phyloP scores from a whole-genome alignment of 2,113 vertebrate species.

The Myotis brandtii region DNA sequence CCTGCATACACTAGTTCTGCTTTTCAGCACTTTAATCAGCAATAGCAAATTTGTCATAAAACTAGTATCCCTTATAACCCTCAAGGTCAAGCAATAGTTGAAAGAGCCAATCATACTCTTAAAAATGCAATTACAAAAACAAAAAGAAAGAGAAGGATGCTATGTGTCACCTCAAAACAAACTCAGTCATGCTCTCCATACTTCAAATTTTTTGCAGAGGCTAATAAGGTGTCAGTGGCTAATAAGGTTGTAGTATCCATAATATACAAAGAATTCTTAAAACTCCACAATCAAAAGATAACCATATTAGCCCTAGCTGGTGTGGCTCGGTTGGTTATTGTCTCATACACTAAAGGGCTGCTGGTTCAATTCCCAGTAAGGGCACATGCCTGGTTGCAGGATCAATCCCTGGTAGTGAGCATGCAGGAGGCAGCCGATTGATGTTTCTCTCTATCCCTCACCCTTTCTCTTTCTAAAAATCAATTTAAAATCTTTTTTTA shows the following conservation, averaged over 20 bases:
- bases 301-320: background rate
- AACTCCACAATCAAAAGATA: background rate
- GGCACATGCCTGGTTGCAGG: background rate
- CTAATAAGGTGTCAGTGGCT: background rate
- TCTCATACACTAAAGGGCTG: background rate
- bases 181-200: no score
- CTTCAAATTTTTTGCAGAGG: no score
- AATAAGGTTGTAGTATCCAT: background rate
- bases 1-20: no score
- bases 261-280: slow-evolving; percentile 27
- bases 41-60: no score
- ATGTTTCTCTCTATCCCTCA: background rate
- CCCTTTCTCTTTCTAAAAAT: background rate
- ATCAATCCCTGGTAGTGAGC: background rate
- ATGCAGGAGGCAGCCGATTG: background rate
- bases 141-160: no score
- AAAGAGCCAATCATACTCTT: no score
- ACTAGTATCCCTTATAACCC: no score
- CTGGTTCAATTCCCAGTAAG: background rate
- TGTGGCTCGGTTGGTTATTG: background rate
- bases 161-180: no score
- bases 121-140: no score
- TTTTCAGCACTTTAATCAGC: no score
- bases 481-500: background rate
- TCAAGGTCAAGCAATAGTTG: no score